These are phyloP conservation scores for Spinus olivaceus DNA, from an alignment of 2,797 vertebrate genomes.

Conservation along the genomic window DNA sequence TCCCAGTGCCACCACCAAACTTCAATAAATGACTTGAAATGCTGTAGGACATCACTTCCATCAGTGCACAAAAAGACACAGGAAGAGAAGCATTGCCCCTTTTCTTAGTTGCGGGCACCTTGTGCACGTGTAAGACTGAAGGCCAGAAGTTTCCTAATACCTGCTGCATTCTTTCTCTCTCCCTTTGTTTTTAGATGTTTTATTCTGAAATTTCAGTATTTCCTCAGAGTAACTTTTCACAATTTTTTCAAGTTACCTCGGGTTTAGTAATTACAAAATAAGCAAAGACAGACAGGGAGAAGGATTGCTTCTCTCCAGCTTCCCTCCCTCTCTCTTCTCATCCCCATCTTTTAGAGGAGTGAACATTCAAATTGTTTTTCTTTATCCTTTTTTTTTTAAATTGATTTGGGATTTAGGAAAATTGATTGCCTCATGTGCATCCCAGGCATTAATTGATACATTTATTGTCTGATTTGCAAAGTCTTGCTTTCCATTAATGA, in stretches of 20 bases:
- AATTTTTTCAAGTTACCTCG: background rate
- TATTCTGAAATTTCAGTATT: background rate
- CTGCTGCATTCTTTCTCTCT: background rate
- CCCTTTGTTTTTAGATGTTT: background rate
- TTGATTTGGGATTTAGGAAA: conserved; percentile 60
- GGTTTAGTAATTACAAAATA: background rate
- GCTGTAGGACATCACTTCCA: conserved; percentile 80
- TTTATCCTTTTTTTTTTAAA: background rate
- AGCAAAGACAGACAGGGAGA: background rate
- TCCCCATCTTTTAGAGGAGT: background rate
- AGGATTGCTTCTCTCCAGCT: background rate
- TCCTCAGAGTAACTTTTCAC: background rate
- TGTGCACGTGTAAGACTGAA: background rate
- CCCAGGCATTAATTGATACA: conserved; percentile 48
- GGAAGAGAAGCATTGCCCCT: conserved; percentile 74
- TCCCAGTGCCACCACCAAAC: conserved; percentile 79
- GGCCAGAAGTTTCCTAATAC: background rate
- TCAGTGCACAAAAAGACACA: conserved; percentile 76
- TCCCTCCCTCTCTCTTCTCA: background rate
- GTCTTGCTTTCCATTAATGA: conserved; percentile 42
- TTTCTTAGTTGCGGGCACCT: background rate
- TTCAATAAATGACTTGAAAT: conserved; percentile 76
- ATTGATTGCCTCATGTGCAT: conserved; percentile 49
- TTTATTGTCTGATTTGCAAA: background rate
- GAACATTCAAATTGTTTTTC: conserved; percentile 29